phyloP scores from a whole-genome alignment of 2,888 invertebrate genomes.

The Eretmocerus hayati region DNA sequence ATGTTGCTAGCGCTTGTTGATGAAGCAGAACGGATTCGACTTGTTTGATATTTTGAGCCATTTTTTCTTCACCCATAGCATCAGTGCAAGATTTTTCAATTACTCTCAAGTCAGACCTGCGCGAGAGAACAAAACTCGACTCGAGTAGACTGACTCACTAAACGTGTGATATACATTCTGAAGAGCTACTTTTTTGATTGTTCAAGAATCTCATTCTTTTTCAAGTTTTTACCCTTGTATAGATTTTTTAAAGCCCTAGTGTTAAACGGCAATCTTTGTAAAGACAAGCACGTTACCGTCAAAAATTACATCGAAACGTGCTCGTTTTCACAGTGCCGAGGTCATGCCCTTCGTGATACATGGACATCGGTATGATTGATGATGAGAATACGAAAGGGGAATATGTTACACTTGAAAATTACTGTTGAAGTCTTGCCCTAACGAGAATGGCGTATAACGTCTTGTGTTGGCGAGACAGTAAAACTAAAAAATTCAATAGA shows the following conservation, averaged over 20 bases:
- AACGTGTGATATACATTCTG: conserved; percentile 11
- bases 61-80: conserved; percentile 3
- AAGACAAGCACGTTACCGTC: no score
- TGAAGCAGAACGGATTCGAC: neutral
- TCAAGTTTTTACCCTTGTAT: conserved; percentile 10
- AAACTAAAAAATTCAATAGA: conserved; percentile 1
- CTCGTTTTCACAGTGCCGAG: no score
- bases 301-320: no score
- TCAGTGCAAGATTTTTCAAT: no score
- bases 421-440: conserved; percentile 5
- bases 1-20: conserved; percentile 13
- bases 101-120: no score
- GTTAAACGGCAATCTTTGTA: no score
- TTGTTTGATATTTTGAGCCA: conserved; percentile 3
- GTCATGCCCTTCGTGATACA: no score
- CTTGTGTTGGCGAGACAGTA: conserved; percentile 1
- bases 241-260: conserved; percentile 11
- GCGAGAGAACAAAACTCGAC: no score
- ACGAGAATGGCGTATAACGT: conserved; percentile 11
- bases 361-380: conserved; percentile 15
- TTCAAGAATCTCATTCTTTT: conserved; percentile 14
- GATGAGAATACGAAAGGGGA: no score
- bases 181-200: neutral
- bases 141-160: conserved; percentile 4
- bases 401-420: neutral